Percentiles rank a stretch among this genome's conserved stretches.
These are phyloP conservation scores for Thymelicus acteon DNA, from an alignment of 2,888 invertebrate genomes.

Conservation along the genomic window DNA sequence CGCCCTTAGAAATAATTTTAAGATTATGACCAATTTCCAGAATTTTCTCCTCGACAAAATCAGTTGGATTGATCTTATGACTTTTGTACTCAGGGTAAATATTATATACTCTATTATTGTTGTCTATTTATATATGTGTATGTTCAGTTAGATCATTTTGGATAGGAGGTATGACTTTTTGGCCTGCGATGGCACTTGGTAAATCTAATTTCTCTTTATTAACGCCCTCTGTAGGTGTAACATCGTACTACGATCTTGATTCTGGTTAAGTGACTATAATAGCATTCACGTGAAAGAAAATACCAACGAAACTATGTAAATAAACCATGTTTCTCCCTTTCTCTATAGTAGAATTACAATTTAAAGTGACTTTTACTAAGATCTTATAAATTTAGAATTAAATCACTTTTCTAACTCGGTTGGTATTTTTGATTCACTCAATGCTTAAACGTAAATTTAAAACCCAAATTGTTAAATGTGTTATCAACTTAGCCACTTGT, in stretches of 20 bases:
- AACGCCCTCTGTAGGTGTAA: not conserved
- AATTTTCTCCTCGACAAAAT: conserved; percentile 65
- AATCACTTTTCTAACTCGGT: conserved; percentile 8
- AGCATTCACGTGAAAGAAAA: conserved; percentile 31
- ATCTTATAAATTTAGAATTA: conserved; percentile 9
- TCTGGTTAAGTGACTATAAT: conserved; percentile 44
- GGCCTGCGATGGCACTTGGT: conserved; percentile 63
- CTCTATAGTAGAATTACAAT: not conserved
- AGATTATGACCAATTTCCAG: conserved; percentile 75
- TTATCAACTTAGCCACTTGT: conserved; percentile 66
- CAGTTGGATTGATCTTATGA: conserved; percentile 77
- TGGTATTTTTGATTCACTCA: conserved; percentile 30
- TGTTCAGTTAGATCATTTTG: conserved; percentile 65
- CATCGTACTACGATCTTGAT: conserved; percentile 43
- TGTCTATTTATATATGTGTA: conserved; percentile 66
- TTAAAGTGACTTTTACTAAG: conserved; percentile 14
- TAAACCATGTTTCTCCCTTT: conserved; percentile 5
- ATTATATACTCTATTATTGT: conserved; percentile 59
- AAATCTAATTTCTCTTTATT: conserved; percentile 18
- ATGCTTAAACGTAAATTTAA: conserved; percentile 36
- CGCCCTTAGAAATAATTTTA: conserved; percentile 71
- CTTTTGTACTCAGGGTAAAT: conserved; percentile 80
- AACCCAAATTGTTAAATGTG: conserved; percentile 66
- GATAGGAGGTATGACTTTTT: conserved; percentile 68
- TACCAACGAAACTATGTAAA: conserved; percentile 29